Conservation (phyloP, 2,888 invertebrate genomes). For the Hyles lineata region DNA sequence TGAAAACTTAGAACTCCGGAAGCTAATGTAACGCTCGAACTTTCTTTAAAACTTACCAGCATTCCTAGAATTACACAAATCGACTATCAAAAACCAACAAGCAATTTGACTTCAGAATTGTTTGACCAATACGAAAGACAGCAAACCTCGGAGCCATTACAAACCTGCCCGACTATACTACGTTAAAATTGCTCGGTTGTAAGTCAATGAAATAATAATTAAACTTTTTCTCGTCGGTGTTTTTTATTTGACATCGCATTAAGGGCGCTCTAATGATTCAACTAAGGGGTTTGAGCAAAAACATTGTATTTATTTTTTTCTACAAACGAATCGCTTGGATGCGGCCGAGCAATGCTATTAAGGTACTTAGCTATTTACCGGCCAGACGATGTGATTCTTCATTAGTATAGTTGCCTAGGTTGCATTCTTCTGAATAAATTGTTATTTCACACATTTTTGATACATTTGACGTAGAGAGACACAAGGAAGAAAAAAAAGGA, state of each 20-base stretch:
- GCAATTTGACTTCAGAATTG: too few relatives aligned
- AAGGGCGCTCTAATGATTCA: slow-evolving; percentile 47
- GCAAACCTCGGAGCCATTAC: not conserved
- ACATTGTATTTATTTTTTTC: slow-evolving; percentile 45
- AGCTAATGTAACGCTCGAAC: too few relatives aligned
- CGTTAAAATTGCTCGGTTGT: slow-evolving; percentile 35
- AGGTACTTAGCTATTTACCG: slow-evolving; percentile 4
- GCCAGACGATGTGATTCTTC: slow-evolving; percentile 1
- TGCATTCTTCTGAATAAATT: not conserved
- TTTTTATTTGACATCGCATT: slow-evolving; percentile 45
- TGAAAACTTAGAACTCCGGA: too few relatives aligned
- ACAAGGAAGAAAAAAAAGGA: not conserved
- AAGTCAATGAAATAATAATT: slow-evolving; percentile 44
- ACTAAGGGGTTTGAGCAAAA: slow-evolving; percentile 42
- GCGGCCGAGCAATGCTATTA: slow-evolving; percentile 18
- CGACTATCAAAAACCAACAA: too few relatives aligned
- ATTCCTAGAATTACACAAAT: too few relatives aligned
- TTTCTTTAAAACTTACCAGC: too few relatives aligned
- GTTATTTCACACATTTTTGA: not conserved
- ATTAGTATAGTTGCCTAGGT: not conserved
- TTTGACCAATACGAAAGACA: not conserved
- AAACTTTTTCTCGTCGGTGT: slow-evolving; percentile 39
- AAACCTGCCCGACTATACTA: slow-evolving; percentile 4
- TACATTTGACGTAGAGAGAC: too few relatives aligned
- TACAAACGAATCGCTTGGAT: slow-evolving; percentile 15